Percentiles rank a stretch among this genome's conserved stretches.
Conservation (phyloP, 2,113 vertebrate species). For the Gnathonemus longibarbis region DNA sequence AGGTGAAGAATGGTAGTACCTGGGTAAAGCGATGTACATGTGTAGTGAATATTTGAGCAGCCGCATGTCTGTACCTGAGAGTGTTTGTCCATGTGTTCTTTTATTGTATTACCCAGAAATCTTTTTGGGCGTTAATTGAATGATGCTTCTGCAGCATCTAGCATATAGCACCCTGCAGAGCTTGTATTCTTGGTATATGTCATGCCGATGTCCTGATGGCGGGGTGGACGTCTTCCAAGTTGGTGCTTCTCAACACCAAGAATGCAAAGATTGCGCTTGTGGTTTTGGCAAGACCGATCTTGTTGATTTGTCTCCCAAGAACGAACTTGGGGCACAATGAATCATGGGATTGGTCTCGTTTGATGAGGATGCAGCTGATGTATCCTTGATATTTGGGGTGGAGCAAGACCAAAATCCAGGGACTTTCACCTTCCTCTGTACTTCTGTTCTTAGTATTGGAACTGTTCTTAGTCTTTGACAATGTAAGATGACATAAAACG, state of each 20-base stretch:
- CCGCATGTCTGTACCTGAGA: neutral
- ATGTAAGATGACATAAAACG: neutral
- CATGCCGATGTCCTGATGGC: neutral
- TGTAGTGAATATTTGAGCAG: neutral
- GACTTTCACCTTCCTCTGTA: neutral
- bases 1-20: neutral
- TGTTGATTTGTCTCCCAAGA: neutral
- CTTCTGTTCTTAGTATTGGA: neutral
- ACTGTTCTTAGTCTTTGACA: neutral
- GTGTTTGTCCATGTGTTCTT: neutral
- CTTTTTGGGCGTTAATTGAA: neutral
- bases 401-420: neutral
- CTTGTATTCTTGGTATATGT: neutral
- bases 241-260: neutral
- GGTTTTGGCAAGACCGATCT: neutral
- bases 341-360: neutral
- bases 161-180: neutral
- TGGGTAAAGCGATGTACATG: neutral
- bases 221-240: neutral
- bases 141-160: neutral
- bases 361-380: neutral
- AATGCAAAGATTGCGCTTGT: neutral
- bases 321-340: neutral
- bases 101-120: neutral
- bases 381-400: neutral